Percentiles rank a stretch among this genome's conserved stretches.
phyloP scores from a whole-genome alignment of 2,797 vertebrate genomes.

The Caiman crocodilus region DNA sequence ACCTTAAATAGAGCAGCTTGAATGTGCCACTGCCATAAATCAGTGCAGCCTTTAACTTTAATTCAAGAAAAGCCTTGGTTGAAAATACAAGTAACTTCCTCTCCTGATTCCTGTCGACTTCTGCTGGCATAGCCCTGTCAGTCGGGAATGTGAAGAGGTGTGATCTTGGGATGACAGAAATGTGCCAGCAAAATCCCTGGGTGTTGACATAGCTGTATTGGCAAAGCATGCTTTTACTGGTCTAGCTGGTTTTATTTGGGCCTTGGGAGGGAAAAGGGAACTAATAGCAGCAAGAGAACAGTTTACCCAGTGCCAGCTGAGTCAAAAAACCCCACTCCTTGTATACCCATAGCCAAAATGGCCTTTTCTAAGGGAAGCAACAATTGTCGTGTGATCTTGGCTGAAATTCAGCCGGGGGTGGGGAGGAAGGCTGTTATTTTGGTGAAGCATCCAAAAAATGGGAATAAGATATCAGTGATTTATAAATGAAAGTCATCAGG shows the following conservation, averaged over 20 bases:
- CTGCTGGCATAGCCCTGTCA: neutral
- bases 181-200: neutral
- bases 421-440: neutral
- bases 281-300: fast-evolving
- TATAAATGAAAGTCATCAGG: conserved; percentile 54
- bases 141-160: neutral
- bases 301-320: neutral
- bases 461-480: conserved; percentile 33
- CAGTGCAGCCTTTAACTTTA: conserved; percentile 62
- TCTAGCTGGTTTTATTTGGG: neutral
- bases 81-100: conserved; percentile 36
- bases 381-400: neutral
- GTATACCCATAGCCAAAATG: too few species aligned
- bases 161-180: fast-evolving
- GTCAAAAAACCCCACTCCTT: neutral
- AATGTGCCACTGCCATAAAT: conserved; percentile 61
- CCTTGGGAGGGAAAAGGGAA: fast-evolving
- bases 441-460: conserved; percentile 1
- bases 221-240: neutral
- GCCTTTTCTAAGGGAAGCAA: fast-evolving
- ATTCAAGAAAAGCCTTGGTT: conserved; percentile 19
- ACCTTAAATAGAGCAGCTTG: conserved; percentile 68
- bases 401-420: too few species aligned
- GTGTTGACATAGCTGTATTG: neutral
- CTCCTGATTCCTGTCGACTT: neutral